A percentile compares a stretch with the other conserved stretches of the same genome.
Evolutionary conservation across 53 echinoderm and acorn worm species (phyloP).

Genomic region (Temnopleurus reevesii): DNA sequence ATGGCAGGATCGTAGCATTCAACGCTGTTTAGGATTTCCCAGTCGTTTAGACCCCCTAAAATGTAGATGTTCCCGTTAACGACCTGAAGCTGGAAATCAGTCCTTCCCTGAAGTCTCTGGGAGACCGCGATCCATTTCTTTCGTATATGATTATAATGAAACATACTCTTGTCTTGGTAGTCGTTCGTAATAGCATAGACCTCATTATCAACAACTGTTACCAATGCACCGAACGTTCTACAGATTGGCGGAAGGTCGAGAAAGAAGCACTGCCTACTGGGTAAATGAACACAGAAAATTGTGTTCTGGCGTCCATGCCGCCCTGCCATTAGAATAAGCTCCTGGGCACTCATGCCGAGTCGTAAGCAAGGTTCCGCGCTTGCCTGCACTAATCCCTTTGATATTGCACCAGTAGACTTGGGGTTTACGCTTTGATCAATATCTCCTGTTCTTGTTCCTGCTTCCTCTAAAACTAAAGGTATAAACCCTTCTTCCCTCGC

Average conservation of each 20-base stretch:
- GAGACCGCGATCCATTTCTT: slow-evolving; percentile 73
- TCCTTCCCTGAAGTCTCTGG: slow-evolving; percentile 75
- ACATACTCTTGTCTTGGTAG: slow-evolving; percentile 77
- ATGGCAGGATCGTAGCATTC: slow-evolving; percentile 77
- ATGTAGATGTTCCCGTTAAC: slow-evolving; percentile 69
- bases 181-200: slow-evolving; percentile 79
- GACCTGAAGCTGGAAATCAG: slow-evolving; percentile 65
- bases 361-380: neutral
- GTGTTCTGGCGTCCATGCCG: slow-evolving; percentile 63
- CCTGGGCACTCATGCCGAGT: slow-evolving; percentile 70
- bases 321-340: slow-evolving; percentile 68
- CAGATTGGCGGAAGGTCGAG: slow-evolving; percentile 72
- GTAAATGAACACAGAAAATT: slow-evolving; percentile 65
- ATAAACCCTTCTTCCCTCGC: slow-evolving; percentile 24
- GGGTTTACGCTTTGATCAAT: neutral
- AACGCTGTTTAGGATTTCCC: slow-evolving; percentile 85
- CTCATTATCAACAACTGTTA: slow-evolving; percentile 76
- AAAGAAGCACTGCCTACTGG: slow-evolving; percentile 58
- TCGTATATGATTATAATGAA: slow-evolving; percentile 74
- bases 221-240: slow-evolving; percentile 71
- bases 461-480: neutral
- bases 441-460: neutral
- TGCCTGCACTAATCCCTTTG: neutral
- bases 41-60: slow-evolving; percentile 80
- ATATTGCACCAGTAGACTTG: neutral